Conservation (phyloP, 2,113 vertebrate species). For the Pseudolaguvia tuberculata region DNA sequence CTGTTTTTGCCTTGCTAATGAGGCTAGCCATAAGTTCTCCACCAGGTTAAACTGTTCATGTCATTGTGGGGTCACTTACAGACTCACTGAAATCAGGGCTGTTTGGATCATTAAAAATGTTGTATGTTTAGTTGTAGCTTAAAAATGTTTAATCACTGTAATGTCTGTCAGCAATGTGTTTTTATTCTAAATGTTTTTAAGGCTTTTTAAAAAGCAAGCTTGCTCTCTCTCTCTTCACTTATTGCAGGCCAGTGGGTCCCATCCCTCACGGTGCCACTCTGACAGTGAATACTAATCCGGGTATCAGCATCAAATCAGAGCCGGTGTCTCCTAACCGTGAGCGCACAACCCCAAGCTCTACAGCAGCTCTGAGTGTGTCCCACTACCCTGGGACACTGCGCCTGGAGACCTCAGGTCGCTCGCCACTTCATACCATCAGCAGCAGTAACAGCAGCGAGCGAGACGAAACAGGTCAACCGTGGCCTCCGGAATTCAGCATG, state of each 20-base stretch:
- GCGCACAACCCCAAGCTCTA: constrained; percentile 79
- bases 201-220: background rate
- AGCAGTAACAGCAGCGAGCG: constrained; percentile 89
- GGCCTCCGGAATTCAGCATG: constrained; percentile 73
- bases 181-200: constrained; percentile 14
- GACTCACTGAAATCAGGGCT: constrained; percentile 20
- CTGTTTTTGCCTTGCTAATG: background rate
- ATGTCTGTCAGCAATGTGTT: constrained; percentile 21
- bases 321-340: constrained; percentile 89
- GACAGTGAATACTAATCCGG: constrained; percentile 87
- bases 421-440: constrained; percentile 87
- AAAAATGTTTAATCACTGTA: constrained; percentile 25
- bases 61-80: background rate
- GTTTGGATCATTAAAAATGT: constrained; percentile 15
- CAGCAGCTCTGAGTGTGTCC: constrained; percentile 47
- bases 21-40: background rate
- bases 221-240: constrained; percentile 11
- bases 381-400: constrained; percentile 72
- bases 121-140: constrained; percentile 24
- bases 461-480: constrained; percentile 70
- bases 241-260: constrained; percentile 79
- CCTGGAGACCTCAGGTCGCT: constrained; percentile 78
- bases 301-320: constrained; percentile 94
- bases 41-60: background rate
- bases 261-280: constrained; percentile 84